Evolutionary conservation across 2,888 invertebrate species (phyloP), one percentile per base, ranked within the genome.

Genomic region (Drosophila koepferae): DNA sequence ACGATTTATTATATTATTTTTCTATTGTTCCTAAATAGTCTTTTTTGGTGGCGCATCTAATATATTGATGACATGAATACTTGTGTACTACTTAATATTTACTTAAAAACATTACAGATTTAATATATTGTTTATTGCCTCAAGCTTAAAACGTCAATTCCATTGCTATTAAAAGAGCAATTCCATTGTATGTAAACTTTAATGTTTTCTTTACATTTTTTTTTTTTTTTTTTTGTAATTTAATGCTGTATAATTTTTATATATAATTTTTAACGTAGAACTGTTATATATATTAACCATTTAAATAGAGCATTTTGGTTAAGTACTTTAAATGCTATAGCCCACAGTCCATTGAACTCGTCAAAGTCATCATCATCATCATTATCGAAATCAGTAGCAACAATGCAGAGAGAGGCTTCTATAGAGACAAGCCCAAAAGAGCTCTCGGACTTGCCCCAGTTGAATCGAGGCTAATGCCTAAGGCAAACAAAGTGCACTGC

Each of bases 401-500:
- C 62, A 76, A 74, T 73, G 43, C 40, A 14, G 43, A 53, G 40
- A 14, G 43, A 58, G 56, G 41, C 34, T 40, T 18, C 40, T 49
- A 31, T 38, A 18, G 59, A 10, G n/a, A 34, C 36, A n/a, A 53
- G 36, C 38, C 14, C 41, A 41, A 40, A 43, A 53, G 51, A 51
- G 43, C 46, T 28, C 6, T 31, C 16, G 10, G 18, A 36, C 23
- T 56, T 75, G 63, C 63, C 66, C 51, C 51, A 69, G 59, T 65
- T 71, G 65, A 86, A 90, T 72, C 60, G 79, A 81, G 90, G 86
- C 83, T 86, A 86, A 86, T 88, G 72, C 90, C 75, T 18, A 49
- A 54, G 51, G 68, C 74, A 49, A 54, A 81, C 86, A 80, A 87
- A 80, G 76, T 67, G 68, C 69, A 73, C 73, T 77, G 72, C 75